Conservation (phyloP, 2,797 vertebrate species). For the Phoeniculus purpureus region DNA sequence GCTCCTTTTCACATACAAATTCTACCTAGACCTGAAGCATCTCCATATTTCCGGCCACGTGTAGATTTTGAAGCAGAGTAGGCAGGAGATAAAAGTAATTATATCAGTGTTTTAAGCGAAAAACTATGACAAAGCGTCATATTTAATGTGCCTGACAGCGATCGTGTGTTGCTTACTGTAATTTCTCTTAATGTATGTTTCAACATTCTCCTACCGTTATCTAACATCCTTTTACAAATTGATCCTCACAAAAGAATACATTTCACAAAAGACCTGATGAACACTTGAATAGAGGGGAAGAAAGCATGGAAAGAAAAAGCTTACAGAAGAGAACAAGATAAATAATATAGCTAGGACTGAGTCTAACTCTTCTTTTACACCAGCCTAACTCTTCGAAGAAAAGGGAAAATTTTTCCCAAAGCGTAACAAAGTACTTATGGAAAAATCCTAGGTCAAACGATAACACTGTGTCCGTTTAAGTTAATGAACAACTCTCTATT, state of each 20-base stretch:
- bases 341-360: not conserved
- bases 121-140: not conserved
- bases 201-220: not conserved
- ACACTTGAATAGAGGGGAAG: not conserved
- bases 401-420: not conserved
- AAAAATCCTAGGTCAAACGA: not conserved
- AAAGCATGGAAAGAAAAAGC: not conserved
- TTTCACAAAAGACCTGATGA: not conserved
- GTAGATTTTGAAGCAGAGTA: not conserved
- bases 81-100: not conserved
- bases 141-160: not conserved
- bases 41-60: not conserved
- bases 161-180: not conserved
- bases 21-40: not conserved
- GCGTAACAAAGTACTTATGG: not conserved
- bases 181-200: not conserved
- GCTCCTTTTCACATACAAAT: not conserved
- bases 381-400: not conserved
- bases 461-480: not conserved
- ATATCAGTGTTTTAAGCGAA: not conserved
- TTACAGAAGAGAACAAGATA: not conserved
- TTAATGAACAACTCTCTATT: not conserved
- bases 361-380: not conserved
- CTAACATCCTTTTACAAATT: not conserved
- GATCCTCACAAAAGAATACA: not conserved